phyloP scores from a whole-genome alignment of 1,140 invertebrate species.

The Drosophila mayri region DNA sequence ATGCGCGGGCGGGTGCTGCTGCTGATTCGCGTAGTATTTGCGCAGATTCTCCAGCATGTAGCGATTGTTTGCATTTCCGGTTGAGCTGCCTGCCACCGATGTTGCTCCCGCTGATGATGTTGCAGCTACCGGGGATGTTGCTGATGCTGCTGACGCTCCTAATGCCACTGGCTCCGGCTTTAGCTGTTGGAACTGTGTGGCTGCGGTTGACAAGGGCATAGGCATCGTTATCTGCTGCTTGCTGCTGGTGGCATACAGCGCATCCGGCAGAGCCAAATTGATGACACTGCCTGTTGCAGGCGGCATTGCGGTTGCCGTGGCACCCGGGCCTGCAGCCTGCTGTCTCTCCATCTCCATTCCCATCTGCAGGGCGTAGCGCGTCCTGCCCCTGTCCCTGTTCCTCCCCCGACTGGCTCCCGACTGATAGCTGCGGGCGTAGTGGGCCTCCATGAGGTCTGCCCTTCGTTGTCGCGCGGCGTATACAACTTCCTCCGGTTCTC shows the following conservation, averaged over 20 bases:
- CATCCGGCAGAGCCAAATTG: slow-evolving; percentile 59
- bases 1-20: slow-evolving; percentile 75
- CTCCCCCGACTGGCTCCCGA: slow-evolving; percentile 12
- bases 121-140: slow-evolving; percentile 9
- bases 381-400: slow-evolving; percentile 14
- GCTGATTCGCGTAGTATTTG: slow-evolving; percentile 80
- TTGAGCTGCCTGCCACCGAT: slow-evolving; percentile 25
- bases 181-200: slow-evolving; percentile 39
- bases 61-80: slow-evolving; percentile 68
- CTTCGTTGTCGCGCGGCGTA: slow-evolving; percentile 55
- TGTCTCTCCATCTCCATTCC: slow-evolving; percentile 29
- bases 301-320: slow-evolving; percentile 33
- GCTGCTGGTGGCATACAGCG: slow-evolving; percentile 70
- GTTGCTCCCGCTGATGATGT: slow-evolving; percentile 25
- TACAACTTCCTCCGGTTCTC: slow-evolving; percentile 18
- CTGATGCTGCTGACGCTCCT: slow-evolving; percentile 16
- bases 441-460: slow-evolving; percentile 66
- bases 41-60: slow-evolving; percentile 80
- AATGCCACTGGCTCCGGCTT: slow-evolving; percentile 34
- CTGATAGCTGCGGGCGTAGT: slow-evolving; percentile 64
- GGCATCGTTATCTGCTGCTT: slow-evolving; percentile 55
- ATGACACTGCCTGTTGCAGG: slow-evolving; percentile 46
- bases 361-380: slow-evolving; percentile 1
- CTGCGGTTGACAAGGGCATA: slow-evolving; percentile 27
- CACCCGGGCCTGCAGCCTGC: slow-evolving; percentile 17